Evolutionary conservation across 2,888 invertebrate species (phyloP).

Genomic region (Tinea semifulvella): DNA sequence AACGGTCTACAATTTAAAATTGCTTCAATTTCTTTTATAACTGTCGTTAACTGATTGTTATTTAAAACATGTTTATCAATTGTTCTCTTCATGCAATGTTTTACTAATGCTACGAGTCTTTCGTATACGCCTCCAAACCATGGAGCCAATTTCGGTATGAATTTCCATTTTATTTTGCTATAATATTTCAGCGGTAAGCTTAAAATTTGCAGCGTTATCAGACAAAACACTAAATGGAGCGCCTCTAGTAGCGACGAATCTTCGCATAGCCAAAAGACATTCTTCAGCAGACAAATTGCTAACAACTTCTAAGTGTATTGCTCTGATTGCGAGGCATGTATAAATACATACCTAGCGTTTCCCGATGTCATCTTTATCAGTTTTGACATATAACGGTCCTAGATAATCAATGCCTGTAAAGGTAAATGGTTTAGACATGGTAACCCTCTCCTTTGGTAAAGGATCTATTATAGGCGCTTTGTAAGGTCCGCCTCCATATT

Average conservation of each 20-base stretch:
- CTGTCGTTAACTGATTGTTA: too few species aligned
- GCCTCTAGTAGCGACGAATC: constrained; percentile 15
- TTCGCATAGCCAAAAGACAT: constrained; percentile 19
- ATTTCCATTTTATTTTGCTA: constrained; percentile 16
- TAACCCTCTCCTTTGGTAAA: constrained; percentile 21
- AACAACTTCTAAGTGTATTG: constrained; percentile 23
- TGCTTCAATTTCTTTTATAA: constrained; percentile 17
- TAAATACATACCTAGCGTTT: constrained; percentile 21
- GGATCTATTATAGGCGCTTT: constrained; percentile 15
- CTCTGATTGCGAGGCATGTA: constrained; percentile 22
- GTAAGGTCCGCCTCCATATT: constrained; percentile 18
- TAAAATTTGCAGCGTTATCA: constrained; percentile 22
- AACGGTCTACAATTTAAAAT: constrained; percentile 16
- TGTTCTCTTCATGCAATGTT: constrained; percentile 16
- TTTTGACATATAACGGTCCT: constrained; percentile 17
- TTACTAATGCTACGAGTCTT: constrained; percentile 18
- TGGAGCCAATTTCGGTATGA: constrained; percentile 19
- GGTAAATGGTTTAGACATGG: constrained; percentile 18
- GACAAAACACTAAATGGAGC: constrained; percentile 17
- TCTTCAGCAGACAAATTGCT: constrained; percentile 22
- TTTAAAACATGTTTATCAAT: too few species aligned
- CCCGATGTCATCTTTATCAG: background rate
- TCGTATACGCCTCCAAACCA: constrained; percentile 21
- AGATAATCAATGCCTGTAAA: constrained; percentile 21
- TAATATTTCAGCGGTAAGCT: constrained; percentile 18